phyloP scores from a whole-genome alignment of 1,140 invertebrate genomes.

The Drosophila miranda region DNA sequence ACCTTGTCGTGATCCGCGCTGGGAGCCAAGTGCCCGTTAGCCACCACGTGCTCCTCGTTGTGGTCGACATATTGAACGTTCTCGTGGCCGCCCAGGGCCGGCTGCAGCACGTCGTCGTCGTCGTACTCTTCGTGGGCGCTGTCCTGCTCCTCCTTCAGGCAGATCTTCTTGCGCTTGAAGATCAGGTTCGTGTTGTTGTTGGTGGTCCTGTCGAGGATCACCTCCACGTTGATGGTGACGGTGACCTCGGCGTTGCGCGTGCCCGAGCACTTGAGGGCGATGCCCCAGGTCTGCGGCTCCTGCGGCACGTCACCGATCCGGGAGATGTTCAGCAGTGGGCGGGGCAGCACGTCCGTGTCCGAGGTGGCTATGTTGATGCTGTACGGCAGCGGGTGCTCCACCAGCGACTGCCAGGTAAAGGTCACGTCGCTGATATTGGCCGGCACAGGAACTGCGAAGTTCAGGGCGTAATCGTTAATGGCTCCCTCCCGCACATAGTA shows the following conservation, averaged over 20 bases:
- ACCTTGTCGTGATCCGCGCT: constrained; percentile 45
- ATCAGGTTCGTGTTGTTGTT: constrained; percentile 89
- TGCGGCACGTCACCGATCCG: constrained; percentile 90
- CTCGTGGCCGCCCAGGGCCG: constrained; percentile 50
- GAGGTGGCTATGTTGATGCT: constrained; percentile 90
- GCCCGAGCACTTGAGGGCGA: constrained; percentile 92
- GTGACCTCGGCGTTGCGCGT: constrained; percentile 91
- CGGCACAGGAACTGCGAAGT: constrained; percentile 92
- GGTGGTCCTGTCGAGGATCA: constrained; percentile 87
- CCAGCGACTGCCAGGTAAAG: constrained; percentile 93
- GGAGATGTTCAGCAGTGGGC: constrained; percentile 92
- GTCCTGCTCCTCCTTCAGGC: constrained; percentile 82
- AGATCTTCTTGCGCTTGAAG: constrained; percentile 93
- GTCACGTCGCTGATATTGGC: constrained; percentile 91
- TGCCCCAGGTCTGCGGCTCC: constrained; percentile 90
- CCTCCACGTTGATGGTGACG: constrained; percentile 92
- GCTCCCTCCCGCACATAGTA: constrained; percentile 94
- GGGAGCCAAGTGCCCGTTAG: constrained; percentile 49
- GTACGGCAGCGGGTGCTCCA: constrained; percentile 90
- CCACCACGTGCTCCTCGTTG: constrained; percentile 64
- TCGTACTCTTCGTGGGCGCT: constrained; percentile 72
- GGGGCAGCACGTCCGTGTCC: constrained; percentile 88
- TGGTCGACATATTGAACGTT: constrained; percentile 66
- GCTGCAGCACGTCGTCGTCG: constrained; percentile 63
- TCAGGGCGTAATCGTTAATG: constrained; percentile 92